Evolutionary conservation across 2,888 invertebrate species (phyloP).

Genomic region (Sussaba pulchella): DNA sequence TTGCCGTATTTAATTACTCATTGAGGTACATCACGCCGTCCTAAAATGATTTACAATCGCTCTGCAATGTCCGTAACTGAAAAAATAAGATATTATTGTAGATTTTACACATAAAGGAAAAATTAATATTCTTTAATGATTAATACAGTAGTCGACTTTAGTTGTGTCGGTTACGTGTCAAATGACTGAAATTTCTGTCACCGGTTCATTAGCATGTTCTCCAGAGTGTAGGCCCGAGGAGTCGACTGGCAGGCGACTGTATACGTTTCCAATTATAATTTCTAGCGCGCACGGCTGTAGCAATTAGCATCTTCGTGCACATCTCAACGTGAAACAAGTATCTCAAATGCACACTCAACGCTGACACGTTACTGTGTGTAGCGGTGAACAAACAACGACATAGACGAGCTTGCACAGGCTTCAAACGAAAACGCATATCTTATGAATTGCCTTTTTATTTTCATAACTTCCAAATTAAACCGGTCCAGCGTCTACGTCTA

Average conservation of each 20-base stretch:
- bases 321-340: not conserved
- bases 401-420: not conserved
- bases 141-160: too few species aligned
- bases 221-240: not conserved
- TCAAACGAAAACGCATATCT: slow-evolving; percentile 32
- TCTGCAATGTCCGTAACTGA: too few species aligned
- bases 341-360: not conserved
- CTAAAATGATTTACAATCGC: too few species aligned
- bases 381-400: not conserved
- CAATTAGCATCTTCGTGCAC: slow-evolving; percentile 25
- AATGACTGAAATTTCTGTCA: slow-evolving; percentile 1
- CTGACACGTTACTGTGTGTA: slow-evolving; percentile 2
- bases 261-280: slow-evolving; percentile 52
- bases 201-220: slow-evolving; percentile 12
- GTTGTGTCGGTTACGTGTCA: not conserved
- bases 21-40: too few species aligned
- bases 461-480: slow-evolving; percentile 19
- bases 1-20: too few species aligned
- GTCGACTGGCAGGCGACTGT: slow-evolving; percentile 28
- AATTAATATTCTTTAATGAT: too few species aligned
- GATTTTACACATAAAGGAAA: too few species aligned
- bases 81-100: too few species aligned
- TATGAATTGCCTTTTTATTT: slow-evolving; percentile 35
- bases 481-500: too few species aligned
- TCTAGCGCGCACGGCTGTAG: slow-evolving; percentile 13